phyloP scores from a whole-genome alignment of 2,113 vertebrate species.

The Mus pahari region DNA sequence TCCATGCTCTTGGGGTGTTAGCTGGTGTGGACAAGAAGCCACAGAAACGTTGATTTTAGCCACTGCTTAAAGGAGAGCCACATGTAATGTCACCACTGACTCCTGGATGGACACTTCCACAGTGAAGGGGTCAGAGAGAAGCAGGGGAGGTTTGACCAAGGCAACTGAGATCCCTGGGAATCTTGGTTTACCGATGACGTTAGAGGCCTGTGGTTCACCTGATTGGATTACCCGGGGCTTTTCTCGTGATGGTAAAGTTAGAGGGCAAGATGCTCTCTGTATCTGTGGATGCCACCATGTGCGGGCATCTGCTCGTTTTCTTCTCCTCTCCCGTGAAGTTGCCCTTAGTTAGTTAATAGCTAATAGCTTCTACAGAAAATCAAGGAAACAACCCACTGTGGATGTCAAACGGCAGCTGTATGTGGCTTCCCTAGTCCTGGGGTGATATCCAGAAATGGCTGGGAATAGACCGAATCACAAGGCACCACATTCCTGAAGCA shows the following conservation, averaged over 20 bases:
- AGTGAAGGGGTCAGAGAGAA: slow-evolving; percentile 49
- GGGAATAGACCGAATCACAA: background rate
- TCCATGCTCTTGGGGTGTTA: background rate
- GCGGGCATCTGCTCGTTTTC: background rate
- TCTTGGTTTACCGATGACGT: slow-evolving; percentile 72
- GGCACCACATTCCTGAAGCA: background rate
- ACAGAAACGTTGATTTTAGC: background rate
- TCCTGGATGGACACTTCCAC: background rate
- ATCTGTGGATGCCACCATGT: slow-evolving; percentile 30
- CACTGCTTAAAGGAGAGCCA: background rate
- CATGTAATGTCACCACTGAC: too few species aligned
- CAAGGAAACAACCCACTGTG: background rate
- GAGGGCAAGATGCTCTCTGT: background rate
- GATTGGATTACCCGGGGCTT: slow-evolving; percentile 68
- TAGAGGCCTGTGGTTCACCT: slow-evolving; percentile 66
- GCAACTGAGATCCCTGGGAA: slow-evolving; percentile 50
- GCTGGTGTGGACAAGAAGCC: background rate
- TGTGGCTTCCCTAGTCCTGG: background rate
- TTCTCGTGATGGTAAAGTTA: slow-evolving; percentile 6
- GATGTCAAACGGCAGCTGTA: background rate
- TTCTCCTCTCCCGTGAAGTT: background rate
- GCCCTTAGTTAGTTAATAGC: slow-evolving; percentile 6
- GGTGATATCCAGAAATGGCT: background rate
- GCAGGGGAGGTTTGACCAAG: slow-evolving; percentile 1
- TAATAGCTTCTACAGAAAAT: too few species aligned